These are phyloP conservation scores for Boulengeromyrus knoepffleri DNA, from an alignment of 2,113 vertebrate species.

Conservation along the genomic window DNA sequence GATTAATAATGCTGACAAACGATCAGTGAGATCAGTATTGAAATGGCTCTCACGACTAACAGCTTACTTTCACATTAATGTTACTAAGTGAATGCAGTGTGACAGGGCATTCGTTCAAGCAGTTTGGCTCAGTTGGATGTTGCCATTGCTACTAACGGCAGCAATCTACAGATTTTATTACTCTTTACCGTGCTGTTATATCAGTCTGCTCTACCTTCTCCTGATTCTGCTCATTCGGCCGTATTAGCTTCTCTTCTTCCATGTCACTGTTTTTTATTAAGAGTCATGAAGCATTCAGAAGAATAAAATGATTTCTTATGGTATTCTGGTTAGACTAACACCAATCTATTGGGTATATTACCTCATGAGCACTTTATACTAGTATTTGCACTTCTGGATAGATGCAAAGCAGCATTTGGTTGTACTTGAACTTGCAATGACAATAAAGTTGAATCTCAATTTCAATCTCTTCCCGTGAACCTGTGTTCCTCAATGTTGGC, in stretches of 20 bases:
- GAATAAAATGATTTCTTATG: not conserved
- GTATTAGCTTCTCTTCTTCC: not conserved
- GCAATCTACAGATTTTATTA: not conserved
- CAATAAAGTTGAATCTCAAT: not conserved
- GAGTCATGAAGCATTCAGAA: not conserved
- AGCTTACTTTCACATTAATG: not conserved
- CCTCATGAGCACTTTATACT: not conserved
- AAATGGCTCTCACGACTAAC: not conserved
- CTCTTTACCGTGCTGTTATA: not conserved
- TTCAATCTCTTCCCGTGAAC: not conserved
- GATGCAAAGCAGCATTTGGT: not conserved
- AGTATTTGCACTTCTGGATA: not conserved
- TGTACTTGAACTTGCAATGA: not conserved
- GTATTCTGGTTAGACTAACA: not conserved
- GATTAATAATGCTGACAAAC: not conserved
- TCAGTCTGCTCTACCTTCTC: not conserved
- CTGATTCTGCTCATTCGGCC: not conserved
- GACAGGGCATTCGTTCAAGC: not conserved
- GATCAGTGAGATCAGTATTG: not conserved
- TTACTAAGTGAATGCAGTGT: not conserved
- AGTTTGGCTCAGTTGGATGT: not conserved
- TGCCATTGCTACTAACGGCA: not conserved
- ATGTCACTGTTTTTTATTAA: not conserved
- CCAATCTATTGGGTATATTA: not conserved
- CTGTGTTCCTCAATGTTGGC: not conserved